Evolutionary conservation across 1,140 invertebrate species (phyloP).

Genomic region (Pemphigus obesinymphae): DNA sequence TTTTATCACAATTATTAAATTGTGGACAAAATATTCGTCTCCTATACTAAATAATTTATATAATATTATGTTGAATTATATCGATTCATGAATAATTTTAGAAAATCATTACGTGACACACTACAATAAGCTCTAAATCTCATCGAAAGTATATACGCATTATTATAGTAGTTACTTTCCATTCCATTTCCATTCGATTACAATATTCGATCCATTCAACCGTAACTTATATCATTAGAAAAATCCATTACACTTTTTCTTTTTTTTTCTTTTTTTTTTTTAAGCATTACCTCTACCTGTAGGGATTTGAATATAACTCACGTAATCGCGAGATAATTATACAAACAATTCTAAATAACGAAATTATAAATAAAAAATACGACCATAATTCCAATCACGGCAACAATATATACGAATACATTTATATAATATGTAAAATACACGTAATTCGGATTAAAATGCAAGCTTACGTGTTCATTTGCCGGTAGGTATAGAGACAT

Average conservation of each 20-base stretch:
- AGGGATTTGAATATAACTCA: neutral
- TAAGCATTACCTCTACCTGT: no score
- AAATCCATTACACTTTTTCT: no score
- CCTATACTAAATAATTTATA: no score
- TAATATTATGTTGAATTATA: no score
- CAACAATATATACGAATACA: neutral
- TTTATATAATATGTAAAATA: neutral
- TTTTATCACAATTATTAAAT: no score
- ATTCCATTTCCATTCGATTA: neutral
- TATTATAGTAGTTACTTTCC: neutral
- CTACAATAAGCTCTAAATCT: no score
- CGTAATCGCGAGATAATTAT: neutral
- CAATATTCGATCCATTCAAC: no score
- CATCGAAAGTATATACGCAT: neutral
- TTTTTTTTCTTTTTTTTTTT: no score
- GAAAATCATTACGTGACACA: no score
- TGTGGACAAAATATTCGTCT: no score
- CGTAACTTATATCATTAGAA: no score
- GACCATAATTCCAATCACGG: neutral
- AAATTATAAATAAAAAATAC: neutral
- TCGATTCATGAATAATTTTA: no score
- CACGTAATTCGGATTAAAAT: constrained; percentile 8
- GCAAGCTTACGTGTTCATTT: neutral
- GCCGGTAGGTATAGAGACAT: neutral
- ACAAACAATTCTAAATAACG: neutral